phyloP scores from a whole-genome alignment of 2,797 vertebrate species.

The Staurois parvus region DNA sequence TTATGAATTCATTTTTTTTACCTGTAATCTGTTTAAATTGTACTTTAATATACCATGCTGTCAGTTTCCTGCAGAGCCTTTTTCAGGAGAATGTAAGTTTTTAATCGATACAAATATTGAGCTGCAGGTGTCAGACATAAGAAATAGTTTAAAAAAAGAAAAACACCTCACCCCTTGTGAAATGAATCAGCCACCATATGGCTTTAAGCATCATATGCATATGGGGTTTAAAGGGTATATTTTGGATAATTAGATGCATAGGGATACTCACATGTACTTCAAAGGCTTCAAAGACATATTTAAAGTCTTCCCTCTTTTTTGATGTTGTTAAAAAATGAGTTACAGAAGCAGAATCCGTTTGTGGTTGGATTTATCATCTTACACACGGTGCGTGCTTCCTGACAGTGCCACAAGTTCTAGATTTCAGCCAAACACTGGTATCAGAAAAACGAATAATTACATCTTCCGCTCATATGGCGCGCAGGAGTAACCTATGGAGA shows the following conservation, averaged over 20 bases:
- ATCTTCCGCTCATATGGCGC: slow-evolving; percentile 25
- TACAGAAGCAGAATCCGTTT: slow-evolving; percentile 15
- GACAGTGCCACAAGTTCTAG: slow-evolving; percentile 4
- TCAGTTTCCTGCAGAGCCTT: background rate
- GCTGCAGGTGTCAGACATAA: background rate
- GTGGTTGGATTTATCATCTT: slow-evolving; percentile 35
- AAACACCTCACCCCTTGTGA: background rate
- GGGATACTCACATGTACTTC: slow-evolving; percentile 12
- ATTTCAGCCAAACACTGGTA: background rate
- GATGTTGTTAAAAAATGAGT: slow-evolving; percentile 30
- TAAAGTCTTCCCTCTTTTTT: slow-evolving; percentile 33
- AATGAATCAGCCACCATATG: background rate
- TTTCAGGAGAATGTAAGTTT: background rate
- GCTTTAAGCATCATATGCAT: background rate
- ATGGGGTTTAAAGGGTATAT: background rate
- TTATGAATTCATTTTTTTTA: too few species aligned
- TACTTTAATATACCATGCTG: background rate
- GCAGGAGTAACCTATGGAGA: background rate
- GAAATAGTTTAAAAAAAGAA: background rate
- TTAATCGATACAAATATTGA: background rate
- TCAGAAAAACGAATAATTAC: slow-evolving; percentile 11
- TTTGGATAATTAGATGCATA: slow-evolving; percentile 15
- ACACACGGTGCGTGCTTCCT: background rate
- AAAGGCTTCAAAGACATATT: slow-evolving; percentile 42
- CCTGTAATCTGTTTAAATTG: background rate